phyloP scores from a whole-genome alignment of 2,113 vertebrate genomes.

The Ovis canadensis region DNA sequence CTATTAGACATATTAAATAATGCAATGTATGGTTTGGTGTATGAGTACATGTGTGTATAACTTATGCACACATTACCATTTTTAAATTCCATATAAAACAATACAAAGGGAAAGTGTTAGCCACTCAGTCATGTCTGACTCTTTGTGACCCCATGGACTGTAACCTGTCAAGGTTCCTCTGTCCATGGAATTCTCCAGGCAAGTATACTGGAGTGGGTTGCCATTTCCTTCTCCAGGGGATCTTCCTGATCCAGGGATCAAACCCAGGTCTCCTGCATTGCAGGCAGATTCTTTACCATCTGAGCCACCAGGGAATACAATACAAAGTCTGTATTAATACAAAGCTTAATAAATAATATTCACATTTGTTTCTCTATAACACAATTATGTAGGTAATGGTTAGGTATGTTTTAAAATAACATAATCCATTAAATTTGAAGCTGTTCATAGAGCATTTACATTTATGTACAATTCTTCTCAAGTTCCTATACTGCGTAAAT shows the following conservation, averaged over 20 bases:
- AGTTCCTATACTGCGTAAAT: background rate
- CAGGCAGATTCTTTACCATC: background rate
- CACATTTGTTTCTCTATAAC: background rate
- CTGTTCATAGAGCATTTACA: background rate
- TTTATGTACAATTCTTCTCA: background rate
- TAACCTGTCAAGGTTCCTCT: background rate
- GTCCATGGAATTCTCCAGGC: background rate
- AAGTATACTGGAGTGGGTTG: background rate
- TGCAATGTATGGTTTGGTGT: background rate
- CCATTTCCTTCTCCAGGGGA: background rate
- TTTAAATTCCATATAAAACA: background rate
- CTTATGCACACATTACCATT: background rate
- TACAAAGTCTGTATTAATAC: background rate
- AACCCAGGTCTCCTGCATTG: background rate
- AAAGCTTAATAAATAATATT: slow-evolving; percentile 1
- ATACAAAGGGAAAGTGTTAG: background rate
- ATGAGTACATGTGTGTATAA: background rate
- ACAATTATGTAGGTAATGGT: background rate
- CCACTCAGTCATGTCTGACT: background rate
- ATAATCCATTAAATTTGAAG: background rate
- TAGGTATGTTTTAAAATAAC: background rate
- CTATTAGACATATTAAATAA: background rate
- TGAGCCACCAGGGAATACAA: background rate
- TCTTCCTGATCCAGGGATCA: background rate
- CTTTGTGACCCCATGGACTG: background rate